Conservation (phyloP, 2,888 invertebrate species). For the Creontiades dilutus region DNA sequence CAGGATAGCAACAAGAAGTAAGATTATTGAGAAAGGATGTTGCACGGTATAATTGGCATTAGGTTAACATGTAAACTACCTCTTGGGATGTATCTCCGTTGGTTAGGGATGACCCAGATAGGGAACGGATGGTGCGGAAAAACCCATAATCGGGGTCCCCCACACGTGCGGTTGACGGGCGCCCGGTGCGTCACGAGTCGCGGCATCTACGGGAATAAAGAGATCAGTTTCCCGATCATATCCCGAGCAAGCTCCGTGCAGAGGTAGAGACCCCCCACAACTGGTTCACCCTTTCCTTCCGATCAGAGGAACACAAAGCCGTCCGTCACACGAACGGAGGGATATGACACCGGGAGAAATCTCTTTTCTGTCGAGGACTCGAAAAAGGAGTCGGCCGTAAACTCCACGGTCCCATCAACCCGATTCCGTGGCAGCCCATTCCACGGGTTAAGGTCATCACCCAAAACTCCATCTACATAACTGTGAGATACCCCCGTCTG, state of each 20-base stretch:
- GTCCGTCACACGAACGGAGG: not conserved
- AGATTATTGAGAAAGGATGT: too few species aligned
- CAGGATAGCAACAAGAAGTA: too few species aligned
- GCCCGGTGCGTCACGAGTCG: not conserved
- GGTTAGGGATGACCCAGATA: not conserved
- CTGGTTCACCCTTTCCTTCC: not conserved
- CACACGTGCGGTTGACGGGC: not conserved
- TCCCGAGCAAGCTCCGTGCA: too few species aligned
- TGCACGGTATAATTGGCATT: too few species aligned
- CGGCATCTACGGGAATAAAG: conserved; percentile 44
- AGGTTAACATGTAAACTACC: too few species aligned
- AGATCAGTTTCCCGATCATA: not conserved
- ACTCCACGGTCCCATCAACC: conserved; percentile 2
- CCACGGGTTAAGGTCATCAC: conserved; percentile 47
- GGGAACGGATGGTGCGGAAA: not conserved
- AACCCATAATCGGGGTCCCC: not conserved
- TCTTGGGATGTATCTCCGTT: not conserved
- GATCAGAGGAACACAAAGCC: conserved; percentile 11
- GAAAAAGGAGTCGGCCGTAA: not conserved
- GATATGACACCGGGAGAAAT: conserved; percentile 44
- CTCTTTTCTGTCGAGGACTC: not conserved
- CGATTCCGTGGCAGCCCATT: conserved; percentile 11
- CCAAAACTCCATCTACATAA: conserved; percentile 33
- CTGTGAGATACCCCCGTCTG: not conserved
- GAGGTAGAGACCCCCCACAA: not conserved